phyloP scores from a whole-genome alignment of 2,888 invertebrate genomes.

The Colletes collaris region DNA sequence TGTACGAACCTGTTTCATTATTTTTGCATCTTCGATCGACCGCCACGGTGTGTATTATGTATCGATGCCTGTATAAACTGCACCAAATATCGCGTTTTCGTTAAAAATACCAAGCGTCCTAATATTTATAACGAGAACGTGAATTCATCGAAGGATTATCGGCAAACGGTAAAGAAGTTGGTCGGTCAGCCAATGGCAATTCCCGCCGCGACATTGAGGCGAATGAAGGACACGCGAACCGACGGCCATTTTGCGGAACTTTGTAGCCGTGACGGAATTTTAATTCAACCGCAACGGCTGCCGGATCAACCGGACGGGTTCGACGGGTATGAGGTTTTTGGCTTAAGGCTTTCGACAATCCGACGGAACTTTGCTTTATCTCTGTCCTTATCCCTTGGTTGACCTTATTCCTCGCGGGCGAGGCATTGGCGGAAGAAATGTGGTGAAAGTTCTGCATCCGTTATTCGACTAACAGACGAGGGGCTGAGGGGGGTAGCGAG shows the following conservation, averaged over 20 bases:
- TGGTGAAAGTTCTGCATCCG: conserved; percentile 67
- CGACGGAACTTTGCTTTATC: conserved; percentile 61
- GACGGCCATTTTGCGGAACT: conserved; percentile 39
- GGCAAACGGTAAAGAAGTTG: no score
- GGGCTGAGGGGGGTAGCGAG: conserved; percentile 25
- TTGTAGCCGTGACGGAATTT: conserved; percentile 40
- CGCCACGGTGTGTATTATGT: no score
- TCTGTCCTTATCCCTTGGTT: conserved; percentile 58
- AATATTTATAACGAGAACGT: no score
- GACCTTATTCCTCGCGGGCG: conserved; percentile 60
- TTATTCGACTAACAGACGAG: conserved; percentile 55
- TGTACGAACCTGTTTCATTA: no score
- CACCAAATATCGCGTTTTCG: no score
- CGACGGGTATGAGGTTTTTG: conserved; percentile 63
- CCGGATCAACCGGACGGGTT: conserved; percentile 48
- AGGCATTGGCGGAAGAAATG: conserved; percentile 67
- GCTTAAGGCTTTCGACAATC: conserved; percentile 68
- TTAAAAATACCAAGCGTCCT: no score
- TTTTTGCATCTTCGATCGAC: no score
- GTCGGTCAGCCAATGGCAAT: no score
- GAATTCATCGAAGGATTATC: no score
- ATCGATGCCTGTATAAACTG: no score
- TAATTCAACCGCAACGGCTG: conserved; percentile 50
- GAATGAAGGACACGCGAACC: conserved; percentile 12
- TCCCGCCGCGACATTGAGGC: neutral